Evolutionary conservation across 2,797 vertebrate species (phyloP), one percentile per base, ranked within the genome.

Genomic region (Enteromius viviparus): DNA sequence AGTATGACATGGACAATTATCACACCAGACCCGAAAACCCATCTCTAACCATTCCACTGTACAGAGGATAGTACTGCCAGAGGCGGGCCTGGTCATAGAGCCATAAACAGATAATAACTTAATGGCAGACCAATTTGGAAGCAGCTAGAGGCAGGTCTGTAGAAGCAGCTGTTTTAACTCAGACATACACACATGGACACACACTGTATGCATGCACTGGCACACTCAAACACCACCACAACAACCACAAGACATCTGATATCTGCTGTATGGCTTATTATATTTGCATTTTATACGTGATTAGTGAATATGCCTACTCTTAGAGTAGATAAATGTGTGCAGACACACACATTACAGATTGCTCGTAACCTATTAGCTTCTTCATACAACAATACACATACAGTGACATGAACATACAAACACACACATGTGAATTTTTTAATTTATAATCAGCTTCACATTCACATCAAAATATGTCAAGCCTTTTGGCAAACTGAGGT

Each of bases 71-170:
- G 62, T 88, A 89, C 92, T 92, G 93, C 93, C 94, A 92, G 88
- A 87, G 88, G 92, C 91, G 93, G 87, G 84, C 92, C 87, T 88
- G 0, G 65, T 88, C 91, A 93, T 92, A 92, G 92, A 95, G 93
- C 93, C 91, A 89, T 95, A 95, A 94, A 92, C 92, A 94, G 95
- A 95, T 96, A 96, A 96, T 96, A 92, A 95, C 90, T 95, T 96
- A 96, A 96, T 97, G 93, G 93, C 86, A 87, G 90, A 91, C 87
- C 94, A 96, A 96, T 96, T 96, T 96, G 92, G 92, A 94, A 95
- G 94, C 95, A 97, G 95, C 96, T 96, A 95, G 94, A 93, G 91
- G 93, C 88, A 85, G 92, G 91, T 93, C 91, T 91, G 92, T 89
- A 90, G 87, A 94, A 93, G 94, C 95, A 96, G 95, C 95, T 97